phyloP scores from a whole-genome alignment of 2,888 invertebrate genomes.

The Tiliacea citrago region DNA sequence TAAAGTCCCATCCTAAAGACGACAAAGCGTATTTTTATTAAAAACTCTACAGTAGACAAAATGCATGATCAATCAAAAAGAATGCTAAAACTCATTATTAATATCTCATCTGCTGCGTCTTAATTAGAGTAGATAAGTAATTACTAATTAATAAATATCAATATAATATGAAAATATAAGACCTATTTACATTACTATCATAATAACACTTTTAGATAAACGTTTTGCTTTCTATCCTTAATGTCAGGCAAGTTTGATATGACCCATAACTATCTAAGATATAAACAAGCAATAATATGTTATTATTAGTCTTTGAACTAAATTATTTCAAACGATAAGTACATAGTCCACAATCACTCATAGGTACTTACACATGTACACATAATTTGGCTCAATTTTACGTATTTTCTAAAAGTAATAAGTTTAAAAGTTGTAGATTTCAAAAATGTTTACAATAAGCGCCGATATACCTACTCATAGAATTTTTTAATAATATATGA shows the following conservation, averaged over 20 bases:
- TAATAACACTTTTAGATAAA: slow-evolving; percentile 39
- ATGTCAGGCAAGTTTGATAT: slow-evolving; percentile 65
- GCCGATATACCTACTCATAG: slow-evolving; percentile 18
- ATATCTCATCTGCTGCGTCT: slow-evolving; percentile 22
- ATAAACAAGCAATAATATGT: slow-evolving; percentile 35
- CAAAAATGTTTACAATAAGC: slow-evolving; percentile 46
- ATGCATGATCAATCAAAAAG: slow-evolving; percentile 24
- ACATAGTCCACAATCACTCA: slow-evolving; percentile 37
- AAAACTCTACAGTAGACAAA: slow-evolving; percentile 11
- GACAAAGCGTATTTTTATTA: slow-evolving; percentile 1
- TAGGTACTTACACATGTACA: slow-evolving; percentile 10
- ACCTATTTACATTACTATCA: slow-evolving; percentile 32
- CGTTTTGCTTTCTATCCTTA: slow-evolving; percentile 38
- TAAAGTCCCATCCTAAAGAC: background rate
- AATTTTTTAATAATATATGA: slow-evolving; percentile 2
- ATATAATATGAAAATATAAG: slow-evolving; percentile 48
- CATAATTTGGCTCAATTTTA: slow-evolving; percentile 27
- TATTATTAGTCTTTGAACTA: slow-evolving; percentile 36
- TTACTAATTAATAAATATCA: slow-evolving; percentile 38
- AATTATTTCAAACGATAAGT: slow-evolving; percentile 45
- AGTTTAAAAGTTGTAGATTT: slow-evolving; percentile 31
- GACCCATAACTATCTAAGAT: slow-evolving; percentile 42
- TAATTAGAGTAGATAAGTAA: slow-evolving; percentile 13
- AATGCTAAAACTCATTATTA: background rate
- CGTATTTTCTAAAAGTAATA: slow-evolving; percentile 10